Percentiles rank a stretch among this genome's conserved stretches.
Conservation (phyloP, 2,113 vertebrate genomes). For the Lampris incognitus region DNA sequence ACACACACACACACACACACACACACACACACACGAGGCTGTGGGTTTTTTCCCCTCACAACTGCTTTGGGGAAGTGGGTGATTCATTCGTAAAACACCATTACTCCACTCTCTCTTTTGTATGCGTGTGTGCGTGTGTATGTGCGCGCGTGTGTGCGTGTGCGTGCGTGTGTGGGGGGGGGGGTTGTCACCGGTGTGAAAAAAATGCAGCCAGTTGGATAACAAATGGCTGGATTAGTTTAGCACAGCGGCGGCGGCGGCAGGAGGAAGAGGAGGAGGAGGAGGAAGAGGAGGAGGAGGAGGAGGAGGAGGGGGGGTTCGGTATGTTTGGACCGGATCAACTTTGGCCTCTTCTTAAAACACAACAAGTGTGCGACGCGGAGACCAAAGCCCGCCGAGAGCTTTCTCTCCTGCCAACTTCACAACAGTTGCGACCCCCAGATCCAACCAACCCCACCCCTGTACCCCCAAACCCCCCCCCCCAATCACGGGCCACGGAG, state of each 20-base stretch:
- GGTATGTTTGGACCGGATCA: background rate
- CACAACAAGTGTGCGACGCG: constrained; percentile 1
- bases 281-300: constrained; percentile 32
- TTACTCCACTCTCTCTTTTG: background rate
- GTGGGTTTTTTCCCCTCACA: background rate
- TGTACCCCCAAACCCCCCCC: constrained; percentile 19
- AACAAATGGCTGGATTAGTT: too few relatives aligned
- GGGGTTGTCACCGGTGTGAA: background rate
- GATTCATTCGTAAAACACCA: too few relatives aligned
- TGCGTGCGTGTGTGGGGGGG: constrained; percentile 1
- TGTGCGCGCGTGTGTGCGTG: background rate
- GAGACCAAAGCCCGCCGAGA: constrained; percentile 6
- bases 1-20: constrained; percentile 1
- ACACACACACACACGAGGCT: constrained; percentile 14
- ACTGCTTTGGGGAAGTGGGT: background rate
- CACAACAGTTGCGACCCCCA: constrained; percentile 38
- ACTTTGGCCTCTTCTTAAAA: constrained; percentile 12
- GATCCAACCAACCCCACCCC: constrained; percentile 27
- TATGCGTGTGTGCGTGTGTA: too few relatives aligned
- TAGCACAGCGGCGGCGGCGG: too few relatives aligned
- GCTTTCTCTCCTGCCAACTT: constrained; percentile 39
- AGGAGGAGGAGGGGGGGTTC: constrained; percentile 38
- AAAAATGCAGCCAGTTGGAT: background rate
- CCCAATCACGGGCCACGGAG: constrained; percentile 65
- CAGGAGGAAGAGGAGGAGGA: too few relatives aligned